Percentiles rank a stretch among this genome's conserved stretches.
Conservation (phyloP, 2,797 vertebrate genomes). For the Alectoris magna region DNA sequence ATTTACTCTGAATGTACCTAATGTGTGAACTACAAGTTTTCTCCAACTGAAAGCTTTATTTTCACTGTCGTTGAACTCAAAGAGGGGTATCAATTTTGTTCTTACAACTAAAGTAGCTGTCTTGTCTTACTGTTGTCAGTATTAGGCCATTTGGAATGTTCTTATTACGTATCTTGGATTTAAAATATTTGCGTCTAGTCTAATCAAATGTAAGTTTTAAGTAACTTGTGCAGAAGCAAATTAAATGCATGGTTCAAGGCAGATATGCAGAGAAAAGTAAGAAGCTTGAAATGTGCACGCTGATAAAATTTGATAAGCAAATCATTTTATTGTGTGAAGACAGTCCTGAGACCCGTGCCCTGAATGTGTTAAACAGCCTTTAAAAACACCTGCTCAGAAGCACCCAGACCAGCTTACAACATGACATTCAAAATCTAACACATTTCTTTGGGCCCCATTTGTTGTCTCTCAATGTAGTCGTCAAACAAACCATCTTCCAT, state of each 20-base stretch:
- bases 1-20: constrained; percentile 45
- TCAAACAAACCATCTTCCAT: not conserved
- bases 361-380: not conserved
- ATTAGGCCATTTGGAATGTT: not conserved
- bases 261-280: constrained; percentile 37
- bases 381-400: not conserved
- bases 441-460: not conserved
- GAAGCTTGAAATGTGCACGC: constrained; percentile 9
- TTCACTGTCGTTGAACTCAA: constrained; percentile 50
- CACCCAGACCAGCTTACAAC: not conserved
- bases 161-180: constrained; percentile 21
- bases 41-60: constrained; percentile 45
- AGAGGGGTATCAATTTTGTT: not conserved
- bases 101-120: constrained; percentile 19
- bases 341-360: not conserved
- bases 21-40: constrained; percentile 8
- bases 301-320: constrained; percentile 49
- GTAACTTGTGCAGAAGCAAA: constrained; percentile 28
- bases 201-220: constrained; percentile 31
- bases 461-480: not conserved
- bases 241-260: constrained; percentile 31
- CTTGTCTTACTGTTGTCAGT: not conserved
- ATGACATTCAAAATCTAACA: not conserved
- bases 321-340: constrained; percentile 10
- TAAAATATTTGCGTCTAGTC: constrained; percentile 36